A percentile compares a stretch with the other conserved stretches of the same genome.
Evolutionary conservation across 2,797 vertebrate genomes (phyloP).

Genomic region (Potorous gilbertii): DNA sequence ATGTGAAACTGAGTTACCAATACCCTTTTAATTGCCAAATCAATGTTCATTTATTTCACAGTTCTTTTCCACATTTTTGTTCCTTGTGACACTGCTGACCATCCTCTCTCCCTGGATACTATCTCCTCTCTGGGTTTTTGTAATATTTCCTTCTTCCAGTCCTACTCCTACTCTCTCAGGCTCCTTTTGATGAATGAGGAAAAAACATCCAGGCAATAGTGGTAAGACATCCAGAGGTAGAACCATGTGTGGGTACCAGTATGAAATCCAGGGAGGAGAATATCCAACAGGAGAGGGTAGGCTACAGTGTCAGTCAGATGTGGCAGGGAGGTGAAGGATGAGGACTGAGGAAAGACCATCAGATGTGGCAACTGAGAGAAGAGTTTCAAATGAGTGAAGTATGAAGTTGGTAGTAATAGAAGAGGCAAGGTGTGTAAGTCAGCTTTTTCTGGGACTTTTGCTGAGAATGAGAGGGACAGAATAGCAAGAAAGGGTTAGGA

Average conservation of each 20-base stretch:
- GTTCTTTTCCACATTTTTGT: background rate
- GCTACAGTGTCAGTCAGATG: background rate
- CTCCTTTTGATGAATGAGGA: background rate
- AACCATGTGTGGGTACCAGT: background rate
- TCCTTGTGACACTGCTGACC: background rate
- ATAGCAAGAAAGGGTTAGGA: background rate
- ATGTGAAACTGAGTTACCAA: background rate
- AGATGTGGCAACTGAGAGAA: background rate
- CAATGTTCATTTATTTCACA: background rate
- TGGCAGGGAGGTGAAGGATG: background rate
- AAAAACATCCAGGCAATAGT: background rate
- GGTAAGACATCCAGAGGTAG: background rate
- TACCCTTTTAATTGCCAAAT: no score
- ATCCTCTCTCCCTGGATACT: background rate
- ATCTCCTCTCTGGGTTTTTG: background rate
- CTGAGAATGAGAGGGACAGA: background rate
- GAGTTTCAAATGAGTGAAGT: background rate
- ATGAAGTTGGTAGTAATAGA: background rate
- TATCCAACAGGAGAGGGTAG: background rate
- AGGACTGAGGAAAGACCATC: background rate
- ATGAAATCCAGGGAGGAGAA: background rate
- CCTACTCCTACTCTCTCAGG: background rate
- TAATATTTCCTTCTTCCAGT: background rate
- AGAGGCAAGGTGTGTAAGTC: background rate
- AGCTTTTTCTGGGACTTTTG: background rate